Evolutionary conservation across 2,888 invertebrate species (phyloP), one percentile per base, ranked within the genome.

Genomic region (Craniophora ligustri): DNA sequence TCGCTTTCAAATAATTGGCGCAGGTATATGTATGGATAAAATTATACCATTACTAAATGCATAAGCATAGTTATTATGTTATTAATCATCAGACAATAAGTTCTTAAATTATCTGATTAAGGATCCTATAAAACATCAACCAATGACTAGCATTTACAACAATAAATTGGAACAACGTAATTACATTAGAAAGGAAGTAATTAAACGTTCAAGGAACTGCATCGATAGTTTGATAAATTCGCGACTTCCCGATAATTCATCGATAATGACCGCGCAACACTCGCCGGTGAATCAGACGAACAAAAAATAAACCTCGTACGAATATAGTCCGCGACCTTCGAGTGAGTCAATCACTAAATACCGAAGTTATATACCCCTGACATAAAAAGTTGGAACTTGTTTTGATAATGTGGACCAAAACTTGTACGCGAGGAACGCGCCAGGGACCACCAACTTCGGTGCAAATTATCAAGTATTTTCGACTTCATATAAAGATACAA

Each of bases 291-390:
- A 74, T 84, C 81, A 83, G 74, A 28, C 65, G 60, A 54, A 67
- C 67, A 79, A 83, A 86, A 85, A 84, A 70, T 72, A 73, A 75
- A 74, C 75, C 71, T 72, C 64, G 57, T 70, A 78, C 82, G 67
- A 81, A 85, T 84, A 84, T 85, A 87, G 83, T 74, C 46, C 71
- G 71, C 73, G 88, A 84, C 89, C 89, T 89, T 89, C 86, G 78
- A 45, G 67, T 72, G 81, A 85, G 82, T 84, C 85, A 83, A 81
- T 65, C 69, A 56, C 35, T 62, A 62, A 64, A 63, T 59, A 66
- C 69, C 61, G 53, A 50, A 53, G 44, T 47, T 53, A 48, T 53
- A 48, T 53, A 66, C 36, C 42, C 45, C 44, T 55, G 64, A 56
- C 44, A 63, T 58, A 48, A 58, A 66, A 51, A 56, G 19, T 44